Base-by-base conservation (phyloP, 2,888 invertebrate genomes). In the Sepiola atlantica region DNA sequence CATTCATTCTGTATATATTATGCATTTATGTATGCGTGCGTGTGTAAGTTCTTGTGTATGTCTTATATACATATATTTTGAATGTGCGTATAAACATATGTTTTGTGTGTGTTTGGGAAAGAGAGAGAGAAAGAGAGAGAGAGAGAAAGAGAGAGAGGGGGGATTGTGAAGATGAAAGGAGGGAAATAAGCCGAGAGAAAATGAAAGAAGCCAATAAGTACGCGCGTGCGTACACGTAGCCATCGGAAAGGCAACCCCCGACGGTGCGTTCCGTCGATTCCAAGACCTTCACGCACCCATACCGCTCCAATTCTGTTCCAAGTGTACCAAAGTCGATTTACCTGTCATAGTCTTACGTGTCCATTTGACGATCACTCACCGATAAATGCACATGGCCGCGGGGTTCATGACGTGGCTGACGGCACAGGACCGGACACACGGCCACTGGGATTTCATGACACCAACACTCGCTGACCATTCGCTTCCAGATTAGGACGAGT, bases 281-380 rank as follows among this genome's bases (percentile, higher is more conserved):
- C 77, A 18, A 77, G 77, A 77, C 77, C 77, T 77, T 77, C 12
- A 77, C 77, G 77, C 77, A 77, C 77, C 77, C 77, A n/a, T 77
- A 77, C 77, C 77, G n/a, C 32, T 77, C n/a, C 77, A 77, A 3
- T 77, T 77, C 77, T 32, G 77, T 77, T 77, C 77, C 77, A 77
- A 77, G 77, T 77, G 77, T 77, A 77, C 77, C 77, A 77, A 77
- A 77, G 77, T 77, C 77, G 77, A 32, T 77, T 77, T 77, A 77
- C 77, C 77, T 77, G 77, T 77, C 77, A 77, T 77, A 77, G 77
- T 77, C 77, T 77, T 77, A 77, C 77, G 77, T 77, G 77, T 77
- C 77, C 77, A 77, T 77, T 77, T 77, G 77, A 77, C 77, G 77
- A 77, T 77, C 77, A 77, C 77, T 77, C 77, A 77, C 77, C 77